Evolutionary conservation across 1,140 invertebrate genomes (phyloP).

Genomic region (Drosophila teissieri): DNA sequence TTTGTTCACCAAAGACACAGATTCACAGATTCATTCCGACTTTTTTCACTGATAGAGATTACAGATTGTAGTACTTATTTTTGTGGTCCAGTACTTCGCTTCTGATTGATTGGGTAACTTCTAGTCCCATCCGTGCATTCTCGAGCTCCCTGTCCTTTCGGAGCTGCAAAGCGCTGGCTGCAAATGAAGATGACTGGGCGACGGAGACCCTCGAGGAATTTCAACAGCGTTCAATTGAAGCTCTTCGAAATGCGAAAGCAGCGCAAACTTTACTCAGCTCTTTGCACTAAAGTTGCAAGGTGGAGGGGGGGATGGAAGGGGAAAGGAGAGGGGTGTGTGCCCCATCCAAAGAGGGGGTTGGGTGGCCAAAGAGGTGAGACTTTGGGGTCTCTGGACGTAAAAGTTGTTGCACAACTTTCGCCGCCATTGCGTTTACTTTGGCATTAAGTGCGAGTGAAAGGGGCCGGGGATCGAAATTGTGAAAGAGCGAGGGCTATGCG

Average conservation of each 20-base stretch:
- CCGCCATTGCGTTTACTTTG: constrained; percentile 68
- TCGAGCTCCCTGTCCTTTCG: neutral
- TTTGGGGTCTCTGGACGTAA: constrained; percentile 32
- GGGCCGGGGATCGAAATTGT: constrained; percentile 3
- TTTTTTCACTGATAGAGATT: too few species aligned
- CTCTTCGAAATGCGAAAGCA: constrained; percentile 73
- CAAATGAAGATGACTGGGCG: constrained; percentile 58
- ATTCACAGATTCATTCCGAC: too few species aligned
- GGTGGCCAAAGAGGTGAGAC: constrained; percentile 10
- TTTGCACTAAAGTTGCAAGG: constrained; percentile 61
- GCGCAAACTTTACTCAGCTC: constrained; percentile 73
- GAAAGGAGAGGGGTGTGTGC: too few species aligned
- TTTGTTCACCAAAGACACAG: too few species aligned
- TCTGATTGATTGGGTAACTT: neutral
- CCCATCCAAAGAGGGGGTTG: too few species aligned
- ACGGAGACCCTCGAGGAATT: constrained; percentile 71
- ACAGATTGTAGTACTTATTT: too few species aligned
- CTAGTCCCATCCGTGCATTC: neutral
- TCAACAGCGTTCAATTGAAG: constrained; percentile 79
- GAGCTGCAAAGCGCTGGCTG: constrained; percentile 16
- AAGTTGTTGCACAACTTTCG: constrained; percentile 75
- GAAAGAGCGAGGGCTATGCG: neutral
- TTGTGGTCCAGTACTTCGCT: too few species aligned
- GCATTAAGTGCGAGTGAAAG: constrained; percentile 55
- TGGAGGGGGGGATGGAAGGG: neutral